A percentile compares a stretch with the other conserved stretches of the same genome.
phyloP scores from a whole-genome alignment of 2,888 invertebrate species.

The Parnassius mnemosyne region DNA sequence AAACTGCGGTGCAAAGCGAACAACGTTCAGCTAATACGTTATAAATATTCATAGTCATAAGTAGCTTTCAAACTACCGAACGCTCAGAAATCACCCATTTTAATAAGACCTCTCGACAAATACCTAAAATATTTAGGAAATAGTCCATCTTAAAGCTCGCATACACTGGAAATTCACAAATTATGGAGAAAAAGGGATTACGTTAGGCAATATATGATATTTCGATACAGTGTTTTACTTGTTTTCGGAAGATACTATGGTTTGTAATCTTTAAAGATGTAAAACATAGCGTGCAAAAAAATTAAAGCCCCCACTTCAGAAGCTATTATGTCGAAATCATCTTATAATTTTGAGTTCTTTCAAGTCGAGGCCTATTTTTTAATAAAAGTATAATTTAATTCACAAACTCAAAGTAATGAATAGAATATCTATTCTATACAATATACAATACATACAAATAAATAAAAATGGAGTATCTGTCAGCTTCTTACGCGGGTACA shows the following conservation, averaged over 20 bases:
- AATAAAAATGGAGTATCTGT: no score
- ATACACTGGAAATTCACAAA: neutral
- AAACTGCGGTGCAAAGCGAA: constrained; percentile 40
- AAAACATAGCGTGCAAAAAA: no score
- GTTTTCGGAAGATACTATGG: constrained; percentile 46
- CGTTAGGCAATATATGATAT: neutral
- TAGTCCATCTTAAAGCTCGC: neutral
- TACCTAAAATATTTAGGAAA: constrained; percentile 17
- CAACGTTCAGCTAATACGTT: constrained; percentile 71
- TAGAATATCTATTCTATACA: no score
- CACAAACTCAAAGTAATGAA: no score
- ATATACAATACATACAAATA: no score
- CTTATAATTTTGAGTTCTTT: no score
- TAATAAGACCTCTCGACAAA: constrained; percentile 28
- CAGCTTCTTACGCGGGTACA: no score
- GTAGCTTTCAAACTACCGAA: constrained; percentile 71
- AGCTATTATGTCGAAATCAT: no score
- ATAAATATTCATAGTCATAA: constrained; percentile 79
- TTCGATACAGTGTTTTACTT: constrained; percentile 71
- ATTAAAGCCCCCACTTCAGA: no score
- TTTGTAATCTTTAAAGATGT: no score
- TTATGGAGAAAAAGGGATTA: neutral
- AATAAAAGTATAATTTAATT: no score
- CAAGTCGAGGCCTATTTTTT: no score
- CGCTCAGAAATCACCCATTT: constrained; percentile 55